These are phyloP conservation scores for Cryptocheilus praepositus DNA, from an alignment of 2,888 invertebrate species.

Conservation along the genomic window DNA sequence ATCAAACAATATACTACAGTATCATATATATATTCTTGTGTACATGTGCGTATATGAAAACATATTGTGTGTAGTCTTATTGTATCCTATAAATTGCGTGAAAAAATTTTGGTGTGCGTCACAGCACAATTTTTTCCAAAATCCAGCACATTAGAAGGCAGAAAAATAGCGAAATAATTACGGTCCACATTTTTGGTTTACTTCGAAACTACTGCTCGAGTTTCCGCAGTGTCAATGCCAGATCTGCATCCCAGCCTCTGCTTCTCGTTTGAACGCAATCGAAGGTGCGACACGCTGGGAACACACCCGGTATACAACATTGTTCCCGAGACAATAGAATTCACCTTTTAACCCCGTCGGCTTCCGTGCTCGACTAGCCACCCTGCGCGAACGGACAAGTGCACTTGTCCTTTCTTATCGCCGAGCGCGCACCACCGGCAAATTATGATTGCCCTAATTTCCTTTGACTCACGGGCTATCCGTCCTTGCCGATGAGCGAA, in stretches of 20 bases:
- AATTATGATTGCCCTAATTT: slow-evolving; percentile 65
- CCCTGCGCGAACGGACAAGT: slow-evolving; percentile 46
- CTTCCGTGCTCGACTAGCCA: slow-evolving; percentile 27
- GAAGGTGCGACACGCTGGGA: slow-evolving; percentile 42
- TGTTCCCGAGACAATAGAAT: slow-evolving; percentile 60
- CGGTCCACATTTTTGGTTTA: slow-evolving; percentile 53
- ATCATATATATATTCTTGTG: too few relatives aligned
- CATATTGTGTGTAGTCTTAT: too few relatives aligned
- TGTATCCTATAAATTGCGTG: too few relatives aligned
- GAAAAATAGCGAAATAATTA: too few relatives aligned
- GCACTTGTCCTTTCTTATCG: slow-evolving; percentile 61
- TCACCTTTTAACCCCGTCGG: slow-evolving; percentile 15
- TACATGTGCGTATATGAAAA: too few relatives aligned
- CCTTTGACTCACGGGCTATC: slow-evolving; percentile 47
- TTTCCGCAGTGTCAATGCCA: too few relatives aligned
- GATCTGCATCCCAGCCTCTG: too few relatives aligned
- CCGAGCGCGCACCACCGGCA: slow-evolving; percentile 44
- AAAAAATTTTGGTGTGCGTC: too few relatives aligned
- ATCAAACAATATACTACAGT: neutral
- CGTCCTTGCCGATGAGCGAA: slow-evolving; percentile 37
- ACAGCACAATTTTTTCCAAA: too few relatives aligned
- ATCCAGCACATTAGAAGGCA: too few relatives aligned
- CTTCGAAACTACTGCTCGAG: slow-evolving; percentile 48
- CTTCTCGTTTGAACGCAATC: slow-evolving; percentile 7
- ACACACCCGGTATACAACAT: slow-evolving; percentile 55